Evolutionary conservation across 53 echinoderm and acorn worm species (phyloP).

Genomic region (Mesocentrotus franciscanus): DNA sequence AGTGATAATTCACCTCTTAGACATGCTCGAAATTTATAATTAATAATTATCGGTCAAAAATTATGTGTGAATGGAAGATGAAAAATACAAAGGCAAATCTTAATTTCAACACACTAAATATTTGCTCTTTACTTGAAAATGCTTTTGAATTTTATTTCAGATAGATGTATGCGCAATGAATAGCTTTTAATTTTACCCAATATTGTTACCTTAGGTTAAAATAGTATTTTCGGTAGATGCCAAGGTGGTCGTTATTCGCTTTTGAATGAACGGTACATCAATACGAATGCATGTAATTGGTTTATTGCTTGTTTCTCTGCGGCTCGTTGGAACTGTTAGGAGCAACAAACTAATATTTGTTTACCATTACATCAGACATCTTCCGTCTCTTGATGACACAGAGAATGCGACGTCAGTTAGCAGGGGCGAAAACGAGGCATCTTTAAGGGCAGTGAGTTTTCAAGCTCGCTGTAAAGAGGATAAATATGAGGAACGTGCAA

Average conservation of each 20-base stretch:
- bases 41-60: no score
- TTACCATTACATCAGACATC: background rate
- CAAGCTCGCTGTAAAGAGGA: background rate
- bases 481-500: background rate
- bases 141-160: no score
- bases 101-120: no score
- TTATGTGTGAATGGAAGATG: no score
- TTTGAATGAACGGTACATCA: background rate
- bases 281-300: background rate
- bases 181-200: no score
- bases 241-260: no score
- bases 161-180: no score
- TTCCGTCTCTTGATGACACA: background rate
- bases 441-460: background rate
- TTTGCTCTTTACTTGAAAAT: no score
- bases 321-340: background rate
- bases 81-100: no score
- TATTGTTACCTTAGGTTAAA: no score
- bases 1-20: background rate
- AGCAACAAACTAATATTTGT: conserved; percentile 35
- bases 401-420: background rate
- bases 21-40: background rate
- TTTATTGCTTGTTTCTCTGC: background rate
- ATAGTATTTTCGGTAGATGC: no score
- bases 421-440: background rate